Conservation (phyloP, 2,113 vertebrate species). For the Heptranchias perlo region DNA sequence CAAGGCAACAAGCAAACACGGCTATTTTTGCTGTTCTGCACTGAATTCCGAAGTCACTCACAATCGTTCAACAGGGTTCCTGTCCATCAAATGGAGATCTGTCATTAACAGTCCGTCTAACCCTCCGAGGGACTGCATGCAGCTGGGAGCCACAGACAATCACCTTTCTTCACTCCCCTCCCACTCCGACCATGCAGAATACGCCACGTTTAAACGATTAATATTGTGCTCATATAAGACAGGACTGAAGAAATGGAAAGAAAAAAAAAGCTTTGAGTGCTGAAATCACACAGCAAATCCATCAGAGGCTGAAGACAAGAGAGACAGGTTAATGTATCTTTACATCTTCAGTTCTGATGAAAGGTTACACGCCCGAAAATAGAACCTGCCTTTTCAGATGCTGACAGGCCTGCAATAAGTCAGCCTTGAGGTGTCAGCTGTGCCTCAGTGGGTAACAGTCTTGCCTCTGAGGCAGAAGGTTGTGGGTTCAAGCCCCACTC, state of each 20-base stretch:
- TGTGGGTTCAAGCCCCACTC: neutral
- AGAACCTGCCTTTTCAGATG: neutral
- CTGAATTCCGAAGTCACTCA: neutral
- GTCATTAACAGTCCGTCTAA: neutral
- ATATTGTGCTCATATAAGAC: neutral
- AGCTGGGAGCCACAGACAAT: too few species aligned
- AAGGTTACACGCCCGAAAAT: neutral
- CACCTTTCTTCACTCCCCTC: neutral
- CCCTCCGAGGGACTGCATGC: neutral
- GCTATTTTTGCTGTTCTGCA: neutral
- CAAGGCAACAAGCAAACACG: neutral
- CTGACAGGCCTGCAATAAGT: neutral
- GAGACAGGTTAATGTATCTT: neutral
- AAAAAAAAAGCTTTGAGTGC: neutral
- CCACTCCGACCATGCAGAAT: neutral
- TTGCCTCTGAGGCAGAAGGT: neutral
- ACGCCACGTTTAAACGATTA: neutral
- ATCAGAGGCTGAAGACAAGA: neutral
- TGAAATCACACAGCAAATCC: neutral
- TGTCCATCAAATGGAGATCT: neutral
- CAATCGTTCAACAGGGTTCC: too few species aligned
- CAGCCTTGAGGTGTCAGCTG: too few species aligned
- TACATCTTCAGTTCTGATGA: neutral
- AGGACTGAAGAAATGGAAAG: neutral
- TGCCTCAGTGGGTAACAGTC: too few species aligned